Evolutionary conservation across 2,113 vertebrate genomes (phyloP).

Genomic region (Gambusia holbrooki): DNA sequence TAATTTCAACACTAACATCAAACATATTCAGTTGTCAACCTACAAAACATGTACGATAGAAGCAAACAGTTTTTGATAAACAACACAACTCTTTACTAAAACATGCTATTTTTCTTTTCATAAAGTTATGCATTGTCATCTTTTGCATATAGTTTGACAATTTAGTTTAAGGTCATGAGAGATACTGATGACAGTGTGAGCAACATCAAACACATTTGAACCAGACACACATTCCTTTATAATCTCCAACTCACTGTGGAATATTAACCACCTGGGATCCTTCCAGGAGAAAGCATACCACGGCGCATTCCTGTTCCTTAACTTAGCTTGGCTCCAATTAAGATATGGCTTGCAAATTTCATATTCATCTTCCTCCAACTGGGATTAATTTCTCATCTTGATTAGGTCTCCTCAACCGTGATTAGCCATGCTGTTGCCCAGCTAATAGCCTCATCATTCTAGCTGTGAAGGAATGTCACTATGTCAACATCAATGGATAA

Average conservation of each 20-base stretch:
- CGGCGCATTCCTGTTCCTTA: constrained; percentile 49
- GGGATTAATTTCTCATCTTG: constrained; percentile 41
- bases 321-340: constrained; percentile 60
- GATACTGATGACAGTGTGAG: constrained; percentile 50
- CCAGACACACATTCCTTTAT: constrained; percentile 66
- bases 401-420: constrained; percentile 38
- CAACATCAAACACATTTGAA: constrained; percentile 58
- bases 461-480: constrained; percentile 50
- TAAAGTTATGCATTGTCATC: constrained; percentile 37
- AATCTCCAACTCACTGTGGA: constrained; percentile 51
- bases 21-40: constrained; percentile 14
- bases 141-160: constrained; percentile 45
- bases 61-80: constrained; percentile 41
- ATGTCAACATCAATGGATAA: constrained; percentile 67
- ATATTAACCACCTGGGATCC: constrained; percentile 56
- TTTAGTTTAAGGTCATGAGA: constrained; percentile 37
- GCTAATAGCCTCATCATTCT: constrained; percentile 59
- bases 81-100: constrained; percentile 35
- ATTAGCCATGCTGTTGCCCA: constrained; percentile 54
- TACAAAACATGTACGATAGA: constrained; percentile 12
- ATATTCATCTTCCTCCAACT: constrained; percentile 53
- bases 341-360: constrained; percentile 48
- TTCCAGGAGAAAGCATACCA: constrained; percentile 61
- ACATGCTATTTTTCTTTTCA: constrained; percentile 40
- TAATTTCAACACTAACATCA: constrained; percentile 21